Base-by-base conservation (phyloP, 2,113 vertebrate species). In the Rhynchomys soricoides region DNA sequence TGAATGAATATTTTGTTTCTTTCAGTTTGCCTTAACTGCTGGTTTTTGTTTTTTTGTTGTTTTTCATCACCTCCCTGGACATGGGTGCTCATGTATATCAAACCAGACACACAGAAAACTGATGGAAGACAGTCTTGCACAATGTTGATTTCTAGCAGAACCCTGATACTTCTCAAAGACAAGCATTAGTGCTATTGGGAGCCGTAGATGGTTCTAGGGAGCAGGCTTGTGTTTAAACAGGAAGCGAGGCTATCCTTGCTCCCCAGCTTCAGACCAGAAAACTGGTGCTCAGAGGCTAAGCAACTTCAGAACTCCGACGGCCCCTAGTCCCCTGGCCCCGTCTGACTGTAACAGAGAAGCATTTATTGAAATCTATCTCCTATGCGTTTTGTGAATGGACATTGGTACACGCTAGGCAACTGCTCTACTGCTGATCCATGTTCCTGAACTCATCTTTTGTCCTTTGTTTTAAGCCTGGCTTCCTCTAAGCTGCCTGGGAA, bases 51-150 rank as follows among this genome's bases (percentile, higher is more conserved):
- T n/a, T n/a, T n/a, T n/a, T n/a, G n/a, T n/a, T n/a, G n/a, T n/a
- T n/a, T 75, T 17, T 64, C 17, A 19, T 22, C 48, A 4, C 31
- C 24, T 5, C 2, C 43, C 17, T 70, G 55, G 55, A 26, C 5
- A 24, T 37, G 34, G 19, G 15, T 11, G 22, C 7, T 52, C 12
- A 26, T 0, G 48, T 8, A 9, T 40, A 9, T 16, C 22, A n/a
- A 22, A 17, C 37, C 59, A 15, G 3, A 17, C 2, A 0, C 3
- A 1, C 1, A 0, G 4, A 5, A 5, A 29, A 6, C 31, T 0
- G 31, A 13, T 17, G 4, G 40, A 73, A 16, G 40, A n/a, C 22
- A 3, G 0, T 40, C 26, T 22, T 21, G 40, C 52, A 40, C 16
- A 22, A 45, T 5, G 16, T 1, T 7, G 13, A 7, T 19, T 89